These are phyloP conservation scores for Dysidea cf. avara DNA, from an alignment of 37 sponge, comb jelly and placozoan genomes.

Conservation along the genomic window DNA sequence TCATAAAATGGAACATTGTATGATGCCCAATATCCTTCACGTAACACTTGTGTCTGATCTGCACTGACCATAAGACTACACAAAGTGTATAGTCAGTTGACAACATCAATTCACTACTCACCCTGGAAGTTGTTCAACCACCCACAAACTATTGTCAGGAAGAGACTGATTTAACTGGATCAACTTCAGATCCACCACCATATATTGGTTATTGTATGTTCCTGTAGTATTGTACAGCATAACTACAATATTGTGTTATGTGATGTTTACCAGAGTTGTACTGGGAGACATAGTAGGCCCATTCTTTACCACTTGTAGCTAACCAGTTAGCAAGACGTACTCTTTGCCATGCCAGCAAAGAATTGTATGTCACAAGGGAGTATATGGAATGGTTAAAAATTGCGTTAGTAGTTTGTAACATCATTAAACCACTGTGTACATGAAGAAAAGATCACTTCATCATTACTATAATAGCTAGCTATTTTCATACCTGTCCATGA, in stretches of 20 bases:
- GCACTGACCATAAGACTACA: slow-evolving; percentile 48
- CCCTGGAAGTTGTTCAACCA: slow-evolving; percentile 76
- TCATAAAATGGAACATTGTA: slow-evolving; percentile 81
- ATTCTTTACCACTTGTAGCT: slow-evolving; percentile 41
- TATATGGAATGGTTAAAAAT: slow-evolving; percentile 42
- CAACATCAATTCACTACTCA: slow-evolving; percentile 2
- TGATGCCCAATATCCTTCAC: slow-evolving; percentile 71
- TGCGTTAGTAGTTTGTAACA: slow-evolving; percentile 65
- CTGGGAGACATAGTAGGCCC: slow-evolving; percentile 34
- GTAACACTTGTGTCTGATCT: slow-evolving; percentile 51
- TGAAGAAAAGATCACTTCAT: too few species aligned
- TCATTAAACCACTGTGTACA: slow-evolving; percentile 65
- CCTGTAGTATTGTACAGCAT: slow-evolving; percentile 35
- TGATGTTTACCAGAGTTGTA: slow-evolving; percentile 75
- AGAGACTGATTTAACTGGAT: slow-evolving; percentile 30
- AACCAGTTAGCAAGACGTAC: slow-evolving; percentile 68
- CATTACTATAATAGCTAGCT: too few species aligned
- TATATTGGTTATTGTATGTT: slow-evolving; percentile 79
- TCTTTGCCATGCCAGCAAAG: slow-evolving; percentile 69
- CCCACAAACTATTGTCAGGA: slow-evolving; percentile 56
- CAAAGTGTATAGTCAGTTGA: too few species aligned
- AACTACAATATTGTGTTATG: background rate
- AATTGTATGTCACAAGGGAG: slow-evolving; percentile 27
- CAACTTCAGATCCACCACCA: slow-evolving; percentile 69
- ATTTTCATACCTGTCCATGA: slow-evolving; percentile 68